phyloP scores from a whole-genome alignment of 2,888 invertebrate species.

The Crossocerus cetratus region DNA sequence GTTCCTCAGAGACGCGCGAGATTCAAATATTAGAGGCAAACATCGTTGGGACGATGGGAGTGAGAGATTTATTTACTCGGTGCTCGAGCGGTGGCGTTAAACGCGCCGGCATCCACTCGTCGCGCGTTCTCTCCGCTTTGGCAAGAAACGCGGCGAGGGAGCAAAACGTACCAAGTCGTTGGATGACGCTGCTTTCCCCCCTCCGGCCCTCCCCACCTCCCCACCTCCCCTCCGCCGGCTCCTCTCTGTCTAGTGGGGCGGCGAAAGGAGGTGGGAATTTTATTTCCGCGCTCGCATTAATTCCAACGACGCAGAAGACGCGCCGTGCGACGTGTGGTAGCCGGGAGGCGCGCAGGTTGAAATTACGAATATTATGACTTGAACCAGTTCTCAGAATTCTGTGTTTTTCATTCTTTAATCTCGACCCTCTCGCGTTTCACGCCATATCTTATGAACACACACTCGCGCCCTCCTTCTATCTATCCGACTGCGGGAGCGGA shows the following conservation, averaged over 20 bases:
- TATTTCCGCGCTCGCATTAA: slow-evolving; percentile 66
- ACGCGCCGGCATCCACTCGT: slow-evolving; percentile 54
- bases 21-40: slow-evolving; percentile 60
- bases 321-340: slow-evolving; percentile 21
- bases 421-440: slow-evolving; percentile 75
- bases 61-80: slow-evolving; percentile 57
- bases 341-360: slow-evolving; percentile 65
- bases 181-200: not conserved
- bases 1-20: slow-evolving; percentile 45
- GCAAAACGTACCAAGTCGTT: slow-evolving; percentile 20
- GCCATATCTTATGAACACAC: slow-evolving; percentile 66
- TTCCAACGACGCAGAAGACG: slow-evolving; percentile 63
- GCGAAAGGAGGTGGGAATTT: slow-evolving; percentile 59
- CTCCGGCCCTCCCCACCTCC: no score
- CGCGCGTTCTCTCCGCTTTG: slow-evolving; percentile 16
- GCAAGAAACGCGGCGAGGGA: slow-evolving; percentile 31
- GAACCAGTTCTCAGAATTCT: slow-evolving; percentile 75
- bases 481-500: slow-evolving; percentile 5
- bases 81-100: slow-evolving; percentile 51
- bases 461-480: slow-evolving; percentile 35
- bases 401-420: slow-evolving; percentile 77
- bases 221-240: no score
- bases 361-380: slow-evolving; percentile 76
- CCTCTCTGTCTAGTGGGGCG: slow-evolving; percentile 26
- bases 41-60: slow-evolving; percentile 34